Evolutionary conservation across 2,888 invertebrate species (phyloP), one percentile per base, ranked within the genome.

Genomic region (Pammene aurita): DNA sequence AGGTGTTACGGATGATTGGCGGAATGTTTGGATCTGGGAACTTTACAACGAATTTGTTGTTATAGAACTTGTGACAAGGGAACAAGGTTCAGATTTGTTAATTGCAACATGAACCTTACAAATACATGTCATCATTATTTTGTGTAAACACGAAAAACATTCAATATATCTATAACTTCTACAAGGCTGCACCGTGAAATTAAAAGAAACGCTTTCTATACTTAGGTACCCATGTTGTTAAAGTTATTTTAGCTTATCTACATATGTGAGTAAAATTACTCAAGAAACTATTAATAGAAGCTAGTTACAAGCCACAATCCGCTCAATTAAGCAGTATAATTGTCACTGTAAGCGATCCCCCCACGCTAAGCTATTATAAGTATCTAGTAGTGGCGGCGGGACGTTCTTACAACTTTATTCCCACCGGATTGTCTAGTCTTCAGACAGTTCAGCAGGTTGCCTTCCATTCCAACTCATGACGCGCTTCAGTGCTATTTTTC

Each of bases 1-100:
- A 58, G 66, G 66, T 54, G 52, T 42, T 18, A 35, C 42, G 58
- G 42, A 42, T 58, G 50, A 66, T 54, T 42, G 58, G 16, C 52
- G 26, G 35, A 54, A 50, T 57, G 50, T 57, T 50, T 50, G 66
- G 50, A 34, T 42, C 50, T 57, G 26, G 41, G 41, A 50, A 57
- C 34, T 60, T 14, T 60, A 48, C 16, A 57, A 48, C 34, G 5
- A 34, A 60, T n/a, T 10, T 44, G 35, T 26, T 5, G 46, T 38
- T 61, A 48, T 34, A 14, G 46, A 48, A 61, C 16, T 48, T 48
- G 0, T 48, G 35, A 48, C 60, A 46, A 9, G 44, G 26, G 7
- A 60, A 34, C 46, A 48, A 13, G 18, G 18, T 50, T 61, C 38
- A 38, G 11, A 38, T 35, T 48, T 60, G 34, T 34, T 10, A 34